Conservation (phyloP, 1,140 invertebrate genomes). For the Formica exsecta region DNA sequence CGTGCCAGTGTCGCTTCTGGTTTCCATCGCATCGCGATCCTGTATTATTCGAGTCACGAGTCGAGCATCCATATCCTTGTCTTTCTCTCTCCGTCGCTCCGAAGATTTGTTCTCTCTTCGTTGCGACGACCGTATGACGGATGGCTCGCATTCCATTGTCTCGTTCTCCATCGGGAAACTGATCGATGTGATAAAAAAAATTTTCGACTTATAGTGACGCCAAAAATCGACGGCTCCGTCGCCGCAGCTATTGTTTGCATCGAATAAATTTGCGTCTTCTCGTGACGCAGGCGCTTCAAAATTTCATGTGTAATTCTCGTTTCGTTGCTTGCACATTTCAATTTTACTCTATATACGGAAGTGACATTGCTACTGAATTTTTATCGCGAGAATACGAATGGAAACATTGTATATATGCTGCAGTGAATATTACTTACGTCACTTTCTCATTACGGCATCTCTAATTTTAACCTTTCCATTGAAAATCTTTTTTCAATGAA, state of each 20-base stretch:
- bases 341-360: not conserved
- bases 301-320: not conserved
- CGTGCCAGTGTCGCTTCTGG: constrained; percentile 16
- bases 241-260: not conserved
- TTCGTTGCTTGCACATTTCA: not conserved
- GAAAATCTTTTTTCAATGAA: constrained; percentile 26
- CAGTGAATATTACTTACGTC: constrained; percentile 2
- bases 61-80: constrained; percentile 4
- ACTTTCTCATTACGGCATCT: constrained; percentile 31
- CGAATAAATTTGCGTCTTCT: constrained; percentile 3
- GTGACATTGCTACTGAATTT: not conserved
- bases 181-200: constrained; percentile 15
- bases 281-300: not conserved
- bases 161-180: not conserved
- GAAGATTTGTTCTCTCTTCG: constrained; percentile 3
- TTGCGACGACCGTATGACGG: constrained; percentile 27
- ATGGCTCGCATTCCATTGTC: constrained; percentile 26
- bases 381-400: not conserved
- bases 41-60: constrained; percentile 70
- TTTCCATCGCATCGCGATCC: constrained; percentile 45
- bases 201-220: constrained; percentile 8
- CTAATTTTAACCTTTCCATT: constrained; percentile 40
- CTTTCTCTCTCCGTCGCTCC: not conserved
- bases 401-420: not conserved
- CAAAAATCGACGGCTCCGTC: not conserved